Percentiles rank a stretch among this genome's conserved stretches.
Evolutionary conservation across 1,140 invertebrate species (phyloP).

Genomic region (Aphaenogaster floridana): DNA sequence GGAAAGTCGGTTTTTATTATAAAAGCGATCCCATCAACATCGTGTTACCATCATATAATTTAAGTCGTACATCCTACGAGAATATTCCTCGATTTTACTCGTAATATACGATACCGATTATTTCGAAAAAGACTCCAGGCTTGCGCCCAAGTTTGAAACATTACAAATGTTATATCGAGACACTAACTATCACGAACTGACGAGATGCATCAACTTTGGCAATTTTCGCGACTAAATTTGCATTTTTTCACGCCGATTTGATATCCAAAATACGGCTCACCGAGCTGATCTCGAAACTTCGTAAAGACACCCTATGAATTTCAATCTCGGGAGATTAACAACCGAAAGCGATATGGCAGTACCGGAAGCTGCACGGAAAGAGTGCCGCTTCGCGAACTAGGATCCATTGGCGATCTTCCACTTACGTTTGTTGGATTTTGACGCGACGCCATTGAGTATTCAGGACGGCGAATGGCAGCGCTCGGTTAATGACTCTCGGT

Average conservation of each 20-base stretch:
- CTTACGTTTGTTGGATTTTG: constrained; percentile 58
- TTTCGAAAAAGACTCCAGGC: background rate
- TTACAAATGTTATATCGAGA: background rate
- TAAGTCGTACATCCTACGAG: constrained; percentile 4
- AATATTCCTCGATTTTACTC: constrained; percentile 1
- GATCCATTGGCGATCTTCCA: constrained; percentile 46
- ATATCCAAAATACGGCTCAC: background rate
- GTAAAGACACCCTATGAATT: background rate
- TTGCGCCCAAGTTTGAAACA: background rate
- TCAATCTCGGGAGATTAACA: constrained; percentile 31
- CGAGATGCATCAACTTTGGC: background rate
- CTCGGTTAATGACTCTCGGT: constrained; percentile 56
- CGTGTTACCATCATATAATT: background rate
- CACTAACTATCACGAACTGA: background rate
- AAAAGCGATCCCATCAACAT: constrained; percentile 32
- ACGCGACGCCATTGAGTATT: constrained; percentile 58
- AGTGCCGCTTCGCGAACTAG: background rate
- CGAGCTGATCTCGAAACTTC: background rate
- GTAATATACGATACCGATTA: background rate
- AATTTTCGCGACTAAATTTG: background rate
- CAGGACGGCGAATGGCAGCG: constrained; percentile 55
- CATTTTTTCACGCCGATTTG: constrained; percentile 14
- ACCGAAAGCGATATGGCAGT: background rate
- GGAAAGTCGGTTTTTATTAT: constrained; percentile 14
- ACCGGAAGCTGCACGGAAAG: background rate